A percentile compares a stretch with the other conserved stretches of the same genome.
Evolutionary conservation across 2,888 invertebrate species (phyloP).

Genomic region (Poecilobothrus nobilitatus): DNA sequence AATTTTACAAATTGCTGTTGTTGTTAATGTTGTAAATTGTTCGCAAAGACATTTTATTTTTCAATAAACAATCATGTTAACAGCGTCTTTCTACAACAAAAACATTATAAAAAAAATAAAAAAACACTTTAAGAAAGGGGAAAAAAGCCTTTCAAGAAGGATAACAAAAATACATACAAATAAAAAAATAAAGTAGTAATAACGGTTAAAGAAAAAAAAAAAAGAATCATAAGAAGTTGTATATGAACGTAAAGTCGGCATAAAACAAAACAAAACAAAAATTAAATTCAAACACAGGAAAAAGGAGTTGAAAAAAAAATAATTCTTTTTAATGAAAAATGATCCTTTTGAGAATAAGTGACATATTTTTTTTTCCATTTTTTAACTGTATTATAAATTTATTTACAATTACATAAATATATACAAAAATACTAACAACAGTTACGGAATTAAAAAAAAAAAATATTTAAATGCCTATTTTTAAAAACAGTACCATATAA

Average conservation of each 20-base stretch:
- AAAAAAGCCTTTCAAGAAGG: background rate
- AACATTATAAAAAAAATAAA: background rate
- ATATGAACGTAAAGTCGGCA: background rate
- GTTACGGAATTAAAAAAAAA: no score
- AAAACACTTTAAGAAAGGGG: background rate
- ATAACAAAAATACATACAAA: no score
- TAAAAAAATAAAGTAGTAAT: no score
- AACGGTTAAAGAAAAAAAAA: no score
- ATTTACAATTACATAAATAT: background rate
- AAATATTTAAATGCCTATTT: no score
- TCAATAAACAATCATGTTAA: slow-evolving; percentile 6
- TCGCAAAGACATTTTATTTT: background rate
- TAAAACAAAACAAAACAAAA: background rate
- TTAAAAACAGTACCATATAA: no score
- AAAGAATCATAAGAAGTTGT: no score
- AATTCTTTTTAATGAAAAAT: background rate
- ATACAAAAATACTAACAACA: background rate
- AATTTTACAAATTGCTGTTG: background rate
- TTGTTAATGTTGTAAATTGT: background rate
- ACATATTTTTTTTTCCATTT: background rate
- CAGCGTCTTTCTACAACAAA: background rate
- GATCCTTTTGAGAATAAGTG: background rate
- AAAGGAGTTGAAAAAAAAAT: background rate
- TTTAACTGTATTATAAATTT: background rate
- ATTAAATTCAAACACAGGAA: no score